These are phyloP conservation scores for Colaptes auratus DNA, from an alignment of 2,113 vertebrate species.

Conservation along the genomic window DNA sequence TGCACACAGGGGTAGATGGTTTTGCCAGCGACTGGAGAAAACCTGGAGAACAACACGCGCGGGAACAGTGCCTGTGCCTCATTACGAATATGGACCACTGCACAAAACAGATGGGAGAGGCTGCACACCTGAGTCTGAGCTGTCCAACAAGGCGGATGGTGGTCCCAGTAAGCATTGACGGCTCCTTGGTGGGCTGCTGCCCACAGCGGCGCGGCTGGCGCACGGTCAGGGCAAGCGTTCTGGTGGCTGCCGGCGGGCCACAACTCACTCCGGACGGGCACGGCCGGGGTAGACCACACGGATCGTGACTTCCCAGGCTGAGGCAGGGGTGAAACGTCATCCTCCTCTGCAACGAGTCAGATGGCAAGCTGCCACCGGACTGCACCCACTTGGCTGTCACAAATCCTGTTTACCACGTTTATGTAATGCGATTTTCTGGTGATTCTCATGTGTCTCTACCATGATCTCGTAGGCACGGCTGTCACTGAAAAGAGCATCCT, in stretches of 20 bases:
- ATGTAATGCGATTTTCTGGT: neutral
- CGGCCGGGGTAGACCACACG: neutral
- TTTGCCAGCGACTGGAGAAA: neutral
- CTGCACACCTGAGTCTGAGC: neutral
- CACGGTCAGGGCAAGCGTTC: neutral
- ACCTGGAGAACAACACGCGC: too few relatives aligned
- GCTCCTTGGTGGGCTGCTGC: neutral
- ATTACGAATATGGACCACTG: neutral
- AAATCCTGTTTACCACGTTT: too few relatives aligned
- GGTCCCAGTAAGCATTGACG: neutral
- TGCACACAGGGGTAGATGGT: neutral
- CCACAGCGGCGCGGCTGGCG: neutral
- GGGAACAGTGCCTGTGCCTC: neutral
- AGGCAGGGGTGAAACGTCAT: neutral
- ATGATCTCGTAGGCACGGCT: neutral
- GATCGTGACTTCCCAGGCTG: neutral
- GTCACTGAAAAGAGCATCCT: rapidly evolving
- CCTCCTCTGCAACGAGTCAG: neutral
- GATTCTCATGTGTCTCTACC: rapidly evolving
- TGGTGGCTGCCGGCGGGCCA: neutral
- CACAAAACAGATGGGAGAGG: neutral
- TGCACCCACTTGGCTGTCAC: rapidly evolving
- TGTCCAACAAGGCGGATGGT: neutral
- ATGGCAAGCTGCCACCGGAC: rapidly evolving
- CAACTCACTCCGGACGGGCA: neutral